These are phyloP conservation scores for Phoenicopterus ruber DNA, from an alignment of 2,113 vertebrate species.

Conservation along the genomic window DNA sequence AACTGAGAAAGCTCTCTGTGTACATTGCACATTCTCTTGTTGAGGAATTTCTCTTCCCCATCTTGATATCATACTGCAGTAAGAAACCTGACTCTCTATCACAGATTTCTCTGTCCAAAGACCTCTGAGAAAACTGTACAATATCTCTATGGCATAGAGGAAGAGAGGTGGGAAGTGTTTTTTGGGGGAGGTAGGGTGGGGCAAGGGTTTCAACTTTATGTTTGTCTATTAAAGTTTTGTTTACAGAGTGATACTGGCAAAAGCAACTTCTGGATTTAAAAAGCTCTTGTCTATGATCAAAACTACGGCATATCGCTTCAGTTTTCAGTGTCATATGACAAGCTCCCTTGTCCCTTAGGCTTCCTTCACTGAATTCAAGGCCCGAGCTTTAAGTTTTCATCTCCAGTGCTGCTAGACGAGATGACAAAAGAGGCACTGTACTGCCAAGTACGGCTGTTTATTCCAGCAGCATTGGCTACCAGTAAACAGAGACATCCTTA, in stretches of 20 bases:
- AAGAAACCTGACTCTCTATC: not conserved
- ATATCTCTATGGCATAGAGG: not conserved
- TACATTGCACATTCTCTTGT: not conserved
- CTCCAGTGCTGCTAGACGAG: not conserved
- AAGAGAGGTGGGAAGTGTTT: not conserved
- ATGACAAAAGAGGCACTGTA: conserved; percentile 66
- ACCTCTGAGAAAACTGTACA: not conserved
- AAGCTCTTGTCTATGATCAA: not conserved
- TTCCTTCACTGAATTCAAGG: not conserved
- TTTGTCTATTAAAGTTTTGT: not conserved
- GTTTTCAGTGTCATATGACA: not conserved
- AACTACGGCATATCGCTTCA: not conserved
- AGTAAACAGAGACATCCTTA: conserved; percentile 42
- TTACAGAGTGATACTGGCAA: not conserved
- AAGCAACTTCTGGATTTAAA: conserved; percentile 5
- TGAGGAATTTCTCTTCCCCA: not conserved
- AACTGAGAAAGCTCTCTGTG: not conserved
- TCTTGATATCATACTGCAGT: not conserved
- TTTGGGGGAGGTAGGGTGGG: no score
- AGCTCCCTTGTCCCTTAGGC: not conserved
- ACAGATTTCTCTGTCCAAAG: not conserved
- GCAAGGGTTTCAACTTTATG: not conserved
- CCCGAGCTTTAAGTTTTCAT: not conserved
- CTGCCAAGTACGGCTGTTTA: conserved; percentile 41
- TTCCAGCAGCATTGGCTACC: conserved; percentile 1